Evolutionary conservation across 2,888 invertebrate species (phyloP).

Genomic region (Papilio demoleus): DNA sequence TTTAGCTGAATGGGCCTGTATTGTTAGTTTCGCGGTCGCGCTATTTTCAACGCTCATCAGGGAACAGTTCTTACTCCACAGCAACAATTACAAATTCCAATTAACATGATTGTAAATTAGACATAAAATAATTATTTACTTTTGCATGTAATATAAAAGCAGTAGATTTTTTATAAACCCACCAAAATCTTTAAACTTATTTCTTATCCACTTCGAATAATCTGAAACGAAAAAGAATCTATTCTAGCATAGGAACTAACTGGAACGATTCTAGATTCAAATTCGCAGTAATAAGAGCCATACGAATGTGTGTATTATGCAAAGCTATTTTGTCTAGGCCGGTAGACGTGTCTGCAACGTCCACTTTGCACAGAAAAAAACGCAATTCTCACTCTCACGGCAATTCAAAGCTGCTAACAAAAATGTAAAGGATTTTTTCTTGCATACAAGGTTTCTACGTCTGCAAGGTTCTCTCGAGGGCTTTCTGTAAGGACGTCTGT

Average conservation of each 20-base stretch:
- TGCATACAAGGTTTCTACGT: conserved; percentile 44
- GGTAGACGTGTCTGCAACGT: conserved; percentile 22
- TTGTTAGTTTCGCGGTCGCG: conserved; percentile 30
- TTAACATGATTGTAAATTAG: conserved; percentile 1
- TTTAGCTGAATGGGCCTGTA: conserved; percentile 24
- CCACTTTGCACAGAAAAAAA: conserved; percentile 34
- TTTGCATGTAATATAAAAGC: background rate
- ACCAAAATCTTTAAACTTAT: background rate
- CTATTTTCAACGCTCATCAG: conserved; percentile 29
- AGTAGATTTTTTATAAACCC: too few relatives aligned
- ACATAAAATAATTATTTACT: background rate
- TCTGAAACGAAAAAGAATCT: conserved; percentile 11
- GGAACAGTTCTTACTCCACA: conserved; percentile 7
- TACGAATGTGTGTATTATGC: conserved; percentile 30
- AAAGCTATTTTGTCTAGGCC: conserved; percentile 25
- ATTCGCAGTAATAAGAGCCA: conserved; percentile 20
- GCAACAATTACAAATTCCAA: conserved; percentile 7
- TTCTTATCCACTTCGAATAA: conserved; percentile 19
- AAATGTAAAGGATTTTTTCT: conserved; percentile 42
- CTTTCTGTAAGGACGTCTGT: conserved; percentile 50
- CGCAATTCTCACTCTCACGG: conserved; percentile 34
- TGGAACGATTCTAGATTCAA: conserved; percentile 19
- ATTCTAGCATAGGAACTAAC: conserved; percentile 19
- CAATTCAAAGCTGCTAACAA: conserved; percentile 43
- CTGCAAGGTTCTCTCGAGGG: conserved; percentile 48